These are phyloP conservation scores for Sphaeridia pumilis DNA, from an alignment of 2,888 invertebrate genomes.

Conservation along the genomic window DNA sequence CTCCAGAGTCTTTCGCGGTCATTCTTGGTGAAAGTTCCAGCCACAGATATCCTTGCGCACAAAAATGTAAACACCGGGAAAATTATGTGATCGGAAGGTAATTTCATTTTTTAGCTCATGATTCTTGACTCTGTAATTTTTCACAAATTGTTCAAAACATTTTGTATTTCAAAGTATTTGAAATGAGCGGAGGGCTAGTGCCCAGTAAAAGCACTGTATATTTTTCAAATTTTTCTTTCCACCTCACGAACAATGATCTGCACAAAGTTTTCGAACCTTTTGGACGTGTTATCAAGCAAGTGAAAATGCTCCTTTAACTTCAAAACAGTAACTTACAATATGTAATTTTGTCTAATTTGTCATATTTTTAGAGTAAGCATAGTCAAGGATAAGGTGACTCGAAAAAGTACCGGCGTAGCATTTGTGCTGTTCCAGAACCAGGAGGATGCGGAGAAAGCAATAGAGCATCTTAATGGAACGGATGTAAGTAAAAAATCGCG, in stretches of 20 bases:
- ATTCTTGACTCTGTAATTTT: no score
- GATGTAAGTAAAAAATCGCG: conserved; percentile 44
- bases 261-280: conserved; percentile 59
- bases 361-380: conserved; percentile 52
- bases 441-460: conserved; percentile 54
- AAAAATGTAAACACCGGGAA: no score
- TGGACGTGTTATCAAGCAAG: conserved; percentile 63
- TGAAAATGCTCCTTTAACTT: no score
- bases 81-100: no score
- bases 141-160: no score
- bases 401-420: conserved; percentile 61
- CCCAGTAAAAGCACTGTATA: conserved; percentile 67
- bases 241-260: conserved; percentile 62
- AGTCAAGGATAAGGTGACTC: conserved; percentile 51
- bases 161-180: no score
- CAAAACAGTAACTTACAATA: no score
- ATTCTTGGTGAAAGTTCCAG: no score
- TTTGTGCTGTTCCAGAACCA: conserved; percentile 55
- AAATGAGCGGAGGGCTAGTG: conserved; percentile 50
- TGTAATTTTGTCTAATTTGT: conserved; percentile 5
- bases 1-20: no score
- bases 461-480: conserved; percentile 49
- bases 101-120: no score
- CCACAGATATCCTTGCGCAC: no score
- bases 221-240: conserved; percentile 59